Evolutionary conservation across 2,113 vertebrate genomes (phyloP), one percentile per base, ranked within the genome.

Genomic region (Aythya baeri): DNA sequence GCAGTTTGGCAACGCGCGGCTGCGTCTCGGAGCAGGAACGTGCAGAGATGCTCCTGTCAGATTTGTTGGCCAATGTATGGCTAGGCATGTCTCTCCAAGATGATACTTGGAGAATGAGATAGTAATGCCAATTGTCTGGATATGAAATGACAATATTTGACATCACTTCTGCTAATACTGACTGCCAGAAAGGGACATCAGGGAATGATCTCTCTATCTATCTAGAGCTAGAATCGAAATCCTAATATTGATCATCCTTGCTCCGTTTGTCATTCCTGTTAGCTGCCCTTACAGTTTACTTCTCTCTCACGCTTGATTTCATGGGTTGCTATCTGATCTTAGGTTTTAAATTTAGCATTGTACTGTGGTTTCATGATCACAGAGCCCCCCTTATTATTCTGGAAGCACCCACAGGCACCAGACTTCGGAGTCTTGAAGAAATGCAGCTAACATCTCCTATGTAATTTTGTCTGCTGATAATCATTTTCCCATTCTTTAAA

Each of bases 121-220:
- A 76, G 83, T 89, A 85, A 85, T 82, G 78, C 83, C 86, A 58
- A 0, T 91, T 94, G 83, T 84, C 80, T 91, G 77, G 91, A 70
- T 95, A 89, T 92, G 88, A 96, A 96, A 94, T 93, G 91, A 89
- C 81, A 96, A 93, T 95, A 93, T 96, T 97, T 96, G 96, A 95
- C 41, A 96, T 96, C 58, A 87, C 78, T 91, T 94, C 87, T 95
- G 82, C 87, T 97, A 91, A 94, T 94, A 94, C 25, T 89, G 59
- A 84, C 75, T 95, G 94, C 91, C 95, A 95, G 84, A 89, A 92
- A 66, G 78, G 91, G 75, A 93, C 87, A 29, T 26, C 62, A 58
- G 84, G 87, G 87, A 93, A 80, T 91, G 94, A 95, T 91, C 74
- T 89, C 66, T 94, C 78, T 79, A 87, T 94, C 95, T 41, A 5